Evolutionary conservation across 1,140 invertebrate species (phyloP).

Genomic region (Leguminivora glycinivorella): DNA sequence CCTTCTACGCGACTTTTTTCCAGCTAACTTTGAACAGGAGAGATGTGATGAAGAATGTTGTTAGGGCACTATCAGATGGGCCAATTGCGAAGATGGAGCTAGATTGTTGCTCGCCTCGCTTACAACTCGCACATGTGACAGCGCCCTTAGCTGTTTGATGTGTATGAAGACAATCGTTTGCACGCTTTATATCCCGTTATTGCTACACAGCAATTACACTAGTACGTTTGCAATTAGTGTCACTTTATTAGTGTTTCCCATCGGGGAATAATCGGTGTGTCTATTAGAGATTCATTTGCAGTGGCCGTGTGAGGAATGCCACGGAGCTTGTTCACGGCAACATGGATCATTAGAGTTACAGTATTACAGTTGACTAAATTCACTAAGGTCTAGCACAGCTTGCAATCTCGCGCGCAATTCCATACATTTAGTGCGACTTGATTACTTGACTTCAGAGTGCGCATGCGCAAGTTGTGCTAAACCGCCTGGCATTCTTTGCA

Average conservation of each 20-base stretch:
- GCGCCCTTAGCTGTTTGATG: not conserved
- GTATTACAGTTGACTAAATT: not conserved
- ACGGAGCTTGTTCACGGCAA: not conserved
- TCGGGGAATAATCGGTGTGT: conserved; percentile 5
- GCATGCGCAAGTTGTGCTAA: too few relatives aligned
- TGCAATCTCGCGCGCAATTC: too few relatives aligned
- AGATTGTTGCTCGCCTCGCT: too few relatives aligned
- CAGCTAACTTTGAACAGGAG: too few relatives aligned
- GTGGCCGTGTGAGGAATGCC: not conserved
- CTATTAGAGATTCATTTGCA: conserved; percentile 15
- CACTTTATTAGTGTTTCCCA: conserved; percentile 9
- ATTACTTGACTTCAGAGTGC: too few relatives aligned
- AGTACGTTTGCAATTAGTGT: conserved; percentile 6
- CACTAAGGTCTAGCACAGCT: not conserved
- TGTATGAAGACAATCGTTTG: not conserved
- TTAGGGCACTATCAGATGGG: too few relatives aligned
- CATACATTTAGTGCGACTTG: too few relatives aligned
- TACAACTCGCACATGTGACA: too few relatives aligned
- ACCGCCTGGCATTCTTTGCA: too few relatives aligned
- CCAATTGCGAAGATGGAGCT: too few relatives aligned
- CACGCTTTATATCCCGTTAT: not conserved
- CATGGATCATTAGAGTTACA: not conserved
- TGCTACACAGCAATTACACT: not conserved
- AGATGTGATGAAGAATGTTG: too few relatives aligned
- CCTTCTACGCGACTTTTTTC: too few relatives aligned